phyloP scores from a whole-genome alignment of 2,113 vertebrate species.

The Tretioscincus oriximinensis region DNA sequence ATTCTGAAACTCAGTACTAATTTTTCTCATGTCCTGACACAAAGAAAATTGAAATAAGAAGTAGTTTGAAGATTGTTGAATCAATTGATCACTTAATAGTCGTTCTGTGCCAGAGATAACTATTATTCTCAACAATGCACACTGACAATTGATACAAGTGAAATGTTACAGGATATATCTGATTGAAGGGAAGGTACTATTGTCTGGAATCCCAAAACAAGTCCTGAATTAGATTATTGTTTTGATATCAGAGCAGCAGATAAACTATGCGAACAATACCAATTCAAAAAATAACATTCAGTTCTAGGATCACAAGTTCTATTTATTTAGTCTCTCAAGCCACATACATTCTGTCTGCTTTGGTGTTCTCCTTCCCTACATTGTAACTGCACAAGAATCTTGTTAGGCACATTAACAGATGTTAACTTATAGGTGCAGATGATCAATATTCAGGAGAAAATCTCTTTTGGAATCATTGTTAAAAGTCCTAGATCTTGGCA shows the following conservation, averaged over 20 bases:
- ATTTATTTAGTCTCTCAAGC: no score
- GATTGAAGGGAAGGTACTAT: background rate
- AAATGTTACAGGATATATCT: background rate
- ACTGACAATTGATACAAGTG: background rate
- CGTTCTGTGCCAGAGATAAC: background rate
- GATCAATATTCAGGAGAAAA: no score
- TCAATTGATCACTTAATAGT: background rate
- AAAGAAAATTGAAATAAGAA: background rate
- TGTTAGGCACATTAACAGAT: no score
- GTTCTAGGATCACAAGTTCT: background rate
- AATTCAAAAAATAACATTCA: background rate
- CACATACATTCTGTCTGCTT: no score
- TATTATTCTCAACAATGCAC: background rate
- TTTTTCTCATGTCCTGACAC: background rate
- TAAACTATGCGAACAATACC: background rate
- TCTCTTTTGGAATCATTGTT: no score
- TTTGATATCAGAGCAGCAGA: no score
- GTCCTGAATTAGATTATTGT: background rate
- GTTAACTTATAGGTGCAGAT: no score
- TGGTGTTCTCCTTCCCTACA: no score
- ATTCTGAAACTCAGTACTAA: background rate
- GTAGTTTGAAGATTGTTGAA: background rate
- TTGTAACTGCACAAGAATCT: no score
- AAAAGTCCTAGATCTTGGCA: no score
- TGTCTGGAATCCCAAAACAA: background rate